phyloP scores from a whole-genome alignment of 2,113 vertebrate species.

The Sterna hirundo region DNA sequence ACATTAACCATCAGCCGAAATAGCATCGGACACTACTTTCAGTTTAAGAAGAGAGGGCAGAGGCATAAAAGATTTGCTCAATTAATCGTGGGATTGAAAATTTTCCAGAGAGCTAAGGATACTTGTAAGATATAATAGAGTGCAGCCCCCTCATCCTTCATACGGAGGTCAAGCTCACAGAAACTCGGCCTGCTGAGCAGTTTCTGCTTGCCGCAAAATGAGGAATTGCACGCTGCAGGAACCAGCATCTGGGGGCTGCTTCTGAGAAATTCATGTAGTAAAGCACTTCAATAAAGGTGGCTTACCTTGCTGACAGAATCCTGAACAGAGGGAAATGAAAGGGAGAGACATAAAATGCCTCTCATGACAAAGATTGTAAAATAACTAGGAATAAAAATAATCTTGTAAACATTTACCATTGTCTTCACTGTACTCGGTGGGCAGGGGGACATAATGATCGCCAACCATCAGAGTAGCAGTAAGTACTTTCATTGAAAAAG shows the following conservation, averaged over 20 bases:
- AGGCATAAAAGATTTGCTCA: neutral
- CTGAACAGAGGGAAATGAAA: neutral
- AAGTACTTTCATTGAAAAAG: neutral
- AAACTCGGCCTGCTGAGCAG: neutral
- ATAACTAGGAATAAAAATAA: neutral
- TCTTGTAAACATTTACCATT: neutral
- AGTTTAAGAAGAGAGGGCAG: neutral
- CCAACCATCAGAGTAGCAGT: neutral
- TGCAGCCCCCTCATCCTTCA: neutral
- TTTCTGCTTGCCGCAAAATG: neutral
- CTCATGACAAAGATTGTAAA: neutral
- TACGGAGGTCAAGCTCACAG: neutral
- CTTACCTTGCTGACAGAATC: neutral
- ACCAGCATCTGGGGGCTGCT: neutral
- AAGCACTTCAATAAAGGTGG: neutral
- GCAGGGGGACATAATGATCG: rapidly evolving
- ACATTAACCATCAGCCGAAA: neutral
- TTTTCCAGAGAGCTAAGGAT: slow-evolving; percentile 15
- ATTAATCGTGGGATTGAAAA: slow-evolving; percentile 13
- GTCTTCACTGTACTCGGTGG: neutral
- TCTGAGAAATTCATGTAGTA: neutral
- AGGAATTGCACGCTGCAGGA: neutral
- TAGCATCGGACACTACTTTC: neutral
- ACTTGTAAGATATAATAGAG: neutral
- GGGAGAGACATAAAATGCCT: neutral